Evolutionary conservation across 2,797 vertebrate species (phyloP).

Genomic region (Gymnocypris eckloni): DNA sequence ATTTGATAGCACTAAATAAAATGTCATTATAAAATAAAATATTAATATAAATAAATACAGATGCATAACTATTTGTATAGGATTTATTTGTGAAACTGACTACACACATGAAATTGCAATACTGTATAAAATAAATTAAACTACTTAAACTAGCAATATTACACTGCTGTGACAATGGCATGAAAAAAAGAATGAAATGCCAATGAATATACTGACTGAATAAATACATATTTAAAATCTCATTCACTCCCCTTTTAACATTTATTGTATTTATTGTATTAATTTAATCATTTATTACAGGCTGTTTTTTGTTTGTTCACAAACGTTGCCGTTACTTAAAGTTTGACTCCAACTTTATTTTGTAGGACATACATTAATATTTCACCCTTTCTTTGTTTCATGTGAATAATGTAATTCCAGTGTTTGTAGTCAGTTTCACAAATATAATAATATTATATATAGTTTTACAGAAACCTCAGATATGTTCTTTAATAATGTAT

Average conservation of each 20-base stretch:
- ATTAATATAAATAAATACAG: not conserved
- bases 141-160: not conserved
- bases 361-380: not conserved
- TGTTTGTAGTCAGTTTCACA: too few species aligned
- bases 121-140: not conserved
- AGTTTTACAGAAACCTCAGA: not conserved
- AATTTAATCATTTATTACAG: not conserved
- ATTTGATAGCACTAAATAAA: too few species aligned
- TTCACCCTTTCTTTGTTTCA: not conserved
- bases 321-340: not conserved
- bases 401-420: not conserved
- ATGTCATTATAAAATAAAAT: not conserved
- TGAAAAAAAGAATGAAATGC: too few species aligned
- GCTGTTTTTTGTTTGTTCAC: not conserved
- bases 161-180: too few species aligned
- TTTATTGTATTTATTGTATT: not conserved
- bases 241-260: too few species aligned
- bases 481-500: not conserved
- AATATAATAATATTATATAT: too few species aligned
- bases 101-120: not conserved
- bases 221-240: too few species aligned
- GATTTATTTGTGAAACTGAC: not conserved
- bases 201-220: too few species aligned
- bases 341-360: not conserved
- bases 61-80: not conserved